A percentile compares a stretch with the other conserved stretches of the same genome.
Evolutionary conservation across 92 coral and sea anemone species (phyloP).

Genomic region (Porites divaricata): DNA sequence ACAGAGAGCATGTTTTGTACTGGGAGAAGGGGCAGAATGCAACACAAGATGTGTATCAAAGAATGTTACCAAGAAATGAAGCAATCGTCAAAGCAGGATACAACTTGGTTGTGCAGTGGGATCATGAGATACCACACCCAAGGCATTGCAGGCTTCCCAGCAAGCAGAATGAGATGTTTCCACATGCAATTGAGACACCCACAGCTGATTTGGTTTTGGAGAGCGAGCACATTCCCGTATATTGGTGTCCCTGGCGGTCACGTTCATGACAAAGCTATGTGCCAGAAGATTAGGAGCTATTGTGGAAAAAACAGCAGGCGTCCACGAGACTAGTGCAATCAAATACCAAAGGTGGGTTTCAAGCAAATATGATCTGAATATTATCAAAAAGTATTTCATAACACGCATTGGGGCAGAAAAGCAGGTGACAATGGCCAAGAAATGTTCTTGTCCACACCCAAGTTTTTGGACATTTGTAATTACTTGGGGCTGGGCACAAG

Average conservation of each 20-base stretch:
- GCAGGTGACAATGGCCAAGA: background rate
- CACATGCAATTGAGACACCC: background rate
- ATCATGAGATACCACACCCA: background rate
- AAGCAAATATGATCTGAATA: background rate
- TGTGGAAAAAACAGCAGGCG: background rate
- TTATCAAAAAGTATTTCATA: background rate
- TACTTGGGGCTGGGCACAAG: background rate
- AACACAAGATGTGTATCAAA: background rate
- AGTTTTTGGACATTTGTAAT: background rate
- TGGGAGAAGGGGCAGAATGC: background rate
- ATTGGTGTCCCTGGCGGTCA: background rate
- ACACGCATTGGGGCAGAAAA: background rate
- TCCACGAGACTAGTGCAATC: background rate
- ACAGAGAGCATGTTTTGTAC: background rate
- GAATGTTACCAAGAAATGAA: background rate
- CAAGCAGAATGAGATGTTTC: background rate
- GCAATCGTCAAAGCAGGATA: background rate
- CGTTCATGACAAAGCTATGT: background rate
- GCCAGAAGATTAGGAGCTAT: background rate
- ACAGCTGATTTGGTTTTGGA: background rate
- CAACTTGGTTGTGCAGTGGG: background rate
- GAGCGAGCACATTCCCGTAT: background rate
- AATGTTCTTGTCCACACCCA: constrained; percentile 1
- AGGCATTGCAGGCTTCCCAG: background rate
- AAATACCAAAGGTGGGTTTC: background rate